A percentile compares a stretch with the other conserved stretches of the same genome.
These are phyloP conservation scores for Brachyptera putata DNA, from an alignment of 2,888 invertebrate genomes.

Conservation along the genomic window DNA sequence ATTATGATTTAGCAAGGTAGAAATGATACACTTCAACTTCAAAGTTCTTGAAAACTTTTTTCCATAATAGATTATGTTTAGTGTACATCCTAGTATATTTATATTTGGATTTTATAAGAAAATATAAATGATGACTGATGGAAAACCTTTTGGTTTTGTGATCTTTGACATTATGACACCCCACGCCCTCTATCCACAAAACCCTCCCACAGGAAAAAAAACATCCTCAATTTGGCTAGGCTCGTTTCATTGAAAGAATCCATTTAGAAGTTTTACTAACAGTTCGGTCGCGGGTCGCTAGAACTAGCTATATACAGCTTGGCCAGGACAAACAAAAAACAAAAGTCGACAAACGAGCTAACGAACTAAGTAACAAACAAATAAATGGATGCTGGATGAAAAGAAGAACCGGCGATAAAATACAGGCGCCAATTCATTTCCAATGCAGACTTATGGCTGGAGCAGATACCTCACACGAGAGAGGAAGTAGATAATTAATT, in stretches of 20 bases:
- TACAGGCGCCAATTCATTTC: constrained; percentile 14
- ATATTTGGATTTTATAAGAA: background rate
- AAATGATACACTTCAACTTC: too few species aligned
- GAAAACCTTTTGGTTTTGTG: background rate
- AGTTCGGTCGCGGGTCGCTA: constrained; percentile 15
- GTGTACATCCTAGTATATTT: background rate
- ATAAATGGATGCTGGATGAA: constrained; percentile 14
- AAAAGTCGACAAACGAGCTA: constrained; percentile 22
- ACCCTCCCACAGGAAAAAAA: background rate
- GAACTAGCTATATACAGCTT: constrained; percentile 6
- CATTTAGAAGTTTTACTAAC: constrained; percentile 29
- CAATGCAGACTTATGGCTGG: constrained; percentile 13
- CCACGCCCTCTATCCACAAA: background rate
- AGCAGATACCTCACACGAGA: background rate
- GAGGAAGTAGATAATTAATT: background rate
- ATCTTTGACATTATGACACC: constrained; percentile 2
- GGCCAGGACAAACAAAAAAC: constrained; percentile 22
- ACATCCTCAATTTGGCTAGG: background rate
- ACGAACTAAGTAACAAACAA: constrained; percentile 23
- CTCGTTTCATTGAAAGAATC: constrained; percentile 23
- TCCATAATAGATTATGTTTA: background rate
- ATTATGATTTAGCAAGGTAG: too few species aligned
- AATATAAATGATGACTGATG: background rate
- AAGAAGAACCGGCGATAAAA: constrained; percentile 17
- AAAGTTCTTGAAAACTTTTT: background rate